Conservation (phyloP, 2,797 vertebrate species). For the Botia kubotai region DNA sequence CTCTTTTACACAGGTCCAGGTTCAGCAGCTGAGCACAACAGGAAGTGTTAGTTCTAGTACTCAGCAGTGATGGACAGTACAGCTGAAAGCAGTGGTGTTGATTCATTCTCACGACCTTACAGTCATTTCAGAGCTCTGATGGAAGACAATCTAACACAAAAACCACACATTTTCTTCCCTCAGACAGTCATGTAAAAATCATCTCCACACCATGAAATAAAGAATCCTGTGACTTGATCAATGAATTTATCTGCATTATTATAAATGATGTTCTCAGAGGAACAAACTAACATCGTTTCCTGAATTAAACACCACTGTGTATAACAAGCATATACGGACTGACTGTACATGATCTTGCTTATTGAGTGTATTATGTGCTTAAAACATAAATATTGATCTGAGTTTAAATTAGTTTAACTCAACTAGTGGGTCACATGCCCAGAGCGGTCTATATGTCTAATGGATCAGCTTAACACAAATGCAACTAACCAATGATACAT, state of each 20-base stretch:
- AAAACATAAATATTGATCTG: neutral
- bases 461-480: no score
- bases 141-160: conserved; percentile 34
- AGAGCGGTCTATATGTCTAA: no score
- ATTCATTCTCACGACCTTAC: conserved; percentile 1
- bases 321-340: neutral
- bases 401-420: neutral
- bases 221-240: conserved; percentile 15
- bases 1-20: neutral
- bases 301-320: neutral
- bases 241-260: neutral
- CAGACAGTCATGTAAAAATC: conserved; percentile 4
- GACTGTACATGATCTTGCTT: neutral
- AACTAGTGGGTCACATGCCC: no score
- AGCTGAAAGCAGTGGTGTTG: neutral
- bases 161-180: neutral
- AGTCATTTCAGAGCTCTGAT: conserved; percentile 42
- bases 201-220: conserved; percentile 28
- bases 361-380: neutral
- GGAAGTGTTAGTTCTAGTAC: neutral
- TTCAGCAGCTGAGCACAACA: neutral
- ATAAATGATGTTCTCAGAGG: neutral
- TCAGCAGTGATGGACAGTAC: neutral
- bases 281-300: neutral
- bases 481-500: no score